Evolutionary conservation across 2,797 vertebrate genomes (phyloP), one percentile per base, ranked within the genome.

Genomic region (Antennarius maculatus): DNA sequence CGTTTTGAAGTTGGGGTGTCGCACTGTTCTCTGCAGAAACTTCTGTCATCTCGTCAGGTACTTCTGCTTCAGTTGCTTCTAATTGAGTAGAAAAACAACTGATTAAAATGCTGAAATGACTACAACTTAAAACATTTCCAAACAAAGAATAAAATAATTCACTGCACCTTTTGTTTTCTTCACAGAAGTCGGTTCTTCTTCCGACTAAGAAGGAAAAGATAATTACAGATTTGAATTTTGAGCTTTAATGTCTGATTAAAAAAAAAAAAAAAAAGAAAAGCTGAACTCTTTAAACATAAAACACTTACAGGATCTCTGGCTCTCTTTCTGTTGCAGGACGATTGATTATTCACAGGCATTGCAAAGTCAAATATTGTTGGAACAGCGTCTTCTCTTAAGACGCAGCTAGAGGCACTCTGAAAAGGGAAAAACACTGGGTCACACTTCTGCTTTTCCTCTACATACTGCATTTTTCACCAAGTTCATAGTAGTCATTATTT

Each of bases 331-430:
- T 92, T 95, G 79, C 90, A 92, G 71, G 92, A 91, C 64, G 95
- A 91, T 8, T 96, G 95, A 79, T 95, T 95, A 82, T 95, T 96
- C 72, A 94, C 84, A 74, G 96, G 93, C 80, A 91, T 91, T 17
- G 94, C 88, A 18, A 92, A 92, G 81, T 98, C 95, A 90, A 99
- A 99, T 92, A 98, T 95, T 48, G 97, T 99, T 69, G 98, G 98
- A 90, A 99, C 92, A 54, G 98, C 98, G 66, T 96, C 96, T 77
- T 98, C 96, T 75, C 90, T 93, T 68, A 99, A 92, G 66, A 95
- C 95, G 0, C 92, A 94, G 84, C 90, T 91, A 52, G 96, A 94
- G 61, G 93, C 89, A 55, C 94, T 95, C 97, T 99, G 89, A 52
- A 91, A 91, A 80, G 69, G 53, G 73, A 74, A 8, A 43, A 29